phyloP scores from a whole-genome alignment of 2,113 vertebrate species.

The Stomatorhinus ivindoensis region DNA sequence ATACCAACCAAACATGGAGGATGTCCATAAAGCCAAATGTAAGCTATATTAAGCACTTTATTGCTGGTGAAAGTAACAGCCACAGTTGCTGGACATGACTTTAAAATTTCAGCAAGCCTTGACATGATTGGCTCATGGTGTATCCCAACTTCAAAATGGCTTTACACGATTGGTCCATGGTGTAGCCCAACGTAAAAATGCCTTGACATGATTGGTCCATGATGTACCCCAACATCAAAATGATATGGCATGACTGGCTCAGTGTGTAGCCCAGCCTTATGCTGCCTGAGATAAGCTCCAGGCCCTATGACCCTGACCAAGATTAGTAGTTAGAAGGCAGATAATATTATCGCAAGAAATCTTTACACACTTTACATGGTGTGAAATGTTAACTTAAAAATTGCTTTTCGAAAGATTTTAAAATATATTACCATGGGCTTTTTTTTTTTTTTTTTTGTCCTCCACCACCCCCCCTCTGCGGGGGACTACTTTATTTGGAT shows the following conservation, averaged over 20 bases:
- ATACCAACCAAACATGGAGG: neutral
- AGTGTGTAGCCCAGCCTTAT: neutral
- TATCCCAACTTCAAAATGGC: neutral
- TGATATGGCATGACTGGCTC: neutral
- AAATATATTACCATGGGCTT: neutral
- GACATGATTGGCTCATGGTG: neutral
- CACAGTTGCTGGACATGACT: neutral
- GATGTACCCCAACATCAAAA: neutral
- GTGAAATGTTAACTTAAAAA: neutral
- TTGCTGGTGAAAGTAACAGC: neutral
- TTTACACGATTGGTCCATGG: neutral
- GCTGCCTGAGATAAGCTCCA: neutral
- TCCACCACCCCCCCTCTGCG: no score
- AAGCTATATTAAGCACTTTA: neutral
- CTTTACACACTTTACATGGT: neutral
- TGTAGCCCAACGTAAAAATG: neutral
- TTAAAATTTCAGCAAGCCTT: neutral
- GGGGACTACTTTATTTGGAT: no score
- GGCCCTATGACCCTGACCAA: neutral
- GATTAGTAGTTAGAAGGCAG: neutral
- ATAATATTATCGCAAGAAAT: neutral
- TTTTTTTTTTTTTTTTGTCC: no score
- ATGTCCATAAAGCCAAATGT: neutral
- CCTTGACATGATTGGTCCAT: neutral
- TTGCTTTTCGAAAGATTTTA: neutral